Conservation (phyloP, 2,797 vertebrate species). For the Sebastolobus altivelis region DNA sequence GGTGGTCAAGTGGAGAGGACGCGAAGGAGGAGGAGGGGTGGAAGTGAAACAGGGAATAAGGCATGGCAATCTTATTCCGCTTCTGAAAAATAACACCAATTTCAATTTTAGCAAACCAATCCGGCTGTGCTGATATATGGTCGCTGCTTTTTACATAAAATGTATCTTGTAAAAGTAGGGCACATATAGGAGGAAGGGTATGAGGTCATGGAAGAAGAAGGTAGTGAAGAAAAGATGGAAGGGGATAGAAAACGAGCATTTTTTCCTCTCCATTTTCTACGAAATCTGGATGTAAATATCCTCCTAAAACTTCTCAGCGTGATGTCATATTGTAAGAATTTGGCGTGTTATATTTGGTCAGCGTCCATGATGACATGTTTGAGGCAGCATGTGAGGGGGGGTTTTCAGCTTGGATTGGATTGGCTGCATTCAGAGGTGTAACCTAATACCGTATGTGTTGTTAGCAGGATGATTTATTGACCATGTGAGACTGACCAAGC, state of each 20-base stretch:
- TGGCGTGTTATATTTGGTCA: constrained; percentile 23
- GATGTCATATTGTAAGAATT: constrained; percentile 35
- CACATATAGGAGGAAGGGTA: background rate
- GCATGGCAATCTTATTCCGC: constrained; percentile 29
- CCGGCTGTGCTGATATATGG: background rate
- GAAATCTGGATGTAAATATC: constrained; percentile 11
- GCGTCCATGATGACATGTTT: constrained; percentile 26
- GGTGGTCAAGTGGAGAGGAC: constrained; percentile 64
- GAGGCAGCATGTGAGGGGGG: constrained; percentile 18
- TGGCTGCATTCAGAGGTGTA: constrained; percentile 42
- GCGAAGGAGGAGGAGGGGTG: background rate
- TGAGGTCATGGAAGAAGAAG: background rate
- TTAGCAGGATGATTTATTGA: constrained; percentile 69
- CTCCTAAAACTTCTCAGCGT: background rate
- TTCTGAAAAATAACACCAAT: constrained; percentile 38
- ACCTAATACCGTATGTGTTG: constrained; percentile 57
- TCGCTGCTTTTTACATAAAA: background rate
- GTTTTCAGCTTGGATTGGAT: constrained; percentile 8
- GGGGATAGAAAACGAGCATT: background rate
- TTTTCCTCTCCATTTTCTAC: background rate
- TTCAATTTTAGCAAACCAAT: constrained; percentile 19
- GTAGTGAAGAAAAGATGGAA: constrained; percentile 5
- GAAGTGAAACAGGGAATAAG: background rate
- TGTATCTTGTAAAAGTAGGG: constrained; percentile 4
- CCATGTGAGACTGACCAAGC: constrained; percentile 29